phyloP scores from a whole-genome alignment of 2,113 vertebrate genomes.

The Symphodus melops region DNA sequence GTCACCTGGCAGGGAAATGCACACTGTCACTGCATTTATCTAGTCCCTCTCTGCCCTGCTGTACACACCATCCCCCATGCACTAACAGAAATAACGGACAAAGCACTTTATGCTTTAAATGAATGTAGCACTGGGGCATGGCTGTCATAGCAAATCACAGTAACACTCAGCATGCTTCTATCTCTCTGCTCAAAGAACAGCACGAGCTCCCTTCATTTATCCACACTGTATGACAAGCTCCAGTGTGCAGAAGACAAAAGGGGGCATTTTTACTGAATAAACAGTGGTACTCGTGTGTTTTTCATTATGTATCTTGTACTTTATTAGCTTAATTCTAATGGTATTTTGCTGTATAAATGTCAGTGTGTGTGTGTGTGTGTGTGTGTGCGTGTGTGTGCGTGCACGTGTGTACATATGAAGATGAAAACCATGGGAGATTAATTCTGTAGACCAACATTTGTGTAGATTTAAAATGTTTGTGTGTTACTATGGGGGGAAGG shows the following conservation, averaged over 20 bases:
- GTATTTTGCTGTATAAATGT: neutral
- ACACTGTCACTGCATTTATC: slow-evolving; percentile 33
- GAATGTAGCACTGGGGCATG: slow-evolving; percentile 51
- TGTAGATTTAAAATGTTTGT: slow-evolving; percentile 26
- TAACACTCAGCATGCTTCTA: slow-evolving; percentile 47
- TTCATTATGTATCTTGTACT: slow-evolving; percentile 47
- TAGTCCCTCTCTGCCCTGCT: slow-evolving; percentile 11
- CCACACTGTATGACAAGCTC: slow-evolving; percentile 14
- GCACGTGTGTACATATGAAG: slow-evolving; percentile 3
- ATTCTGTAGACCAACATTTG: neutral
- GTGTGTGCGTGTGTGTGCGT: neutral
- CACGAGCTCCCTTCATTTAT: slow-evolving; percentile 29
- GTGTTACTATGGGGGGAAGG: slow-evolving; percentile 4
- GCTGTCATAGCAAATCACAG: slow-evolving; percentile 65
- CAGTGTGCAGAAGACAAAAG: slow-evolving; percentile 19
- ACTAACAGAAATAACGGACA: slow-evolving; percentile 51
- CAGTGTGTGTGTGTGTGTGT: neutral
- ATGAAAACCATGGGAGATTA: neutral
- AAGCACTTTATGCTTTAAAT: slow-evolving; percentile 58
- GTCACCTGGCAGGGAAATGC: slow-evolving; percentile 48
- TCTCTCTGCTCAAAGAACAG: slow-evolving; percentile 48
- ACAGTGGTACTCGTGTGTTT: neutral
- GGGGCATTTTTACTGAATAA: slow-evolving; percentile 22
- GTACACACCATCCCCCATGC: slow-evolving; percentile 8
- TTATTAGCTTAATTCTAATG: slow-evolving; percentile 42